A percentile compares a stretch with the other conserved stretches of the same genome.
Evolutionary conservation across 2,888 invertebrate species (phyloP).

Genomic region (Yponomeuta plumbellus): DNA sequence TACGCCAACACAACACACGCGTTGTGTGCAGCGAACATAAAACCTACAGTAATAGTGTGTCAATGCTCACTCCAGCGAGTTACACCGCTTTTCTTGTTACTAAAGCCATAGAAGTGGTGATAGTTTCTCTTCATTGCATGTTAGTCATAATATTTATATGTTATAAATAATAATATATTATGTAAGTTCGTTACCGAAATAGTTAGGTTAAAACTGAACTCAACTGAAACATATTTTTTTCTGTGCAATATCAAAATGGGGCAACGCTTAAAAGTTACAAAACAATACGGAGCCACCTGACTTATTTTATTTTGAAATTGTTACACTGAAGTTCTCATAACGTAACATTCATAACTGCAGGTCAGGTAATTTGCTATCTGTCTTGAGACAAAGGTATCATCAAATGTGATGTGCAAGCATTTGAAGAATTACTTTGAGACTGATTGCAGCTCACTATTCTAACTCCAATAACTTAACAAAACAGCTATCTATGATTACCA

Average conservation of each 20-base stretch:
- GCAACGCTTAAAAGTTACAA: neutral
- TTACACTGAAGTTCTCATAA: neutral
- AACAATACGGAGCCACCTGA: neutral
- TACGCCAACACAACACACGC: conserved; percentile 19
- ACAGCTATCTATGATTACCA: too few species aligned
- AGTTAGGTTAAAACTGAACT: neutral
- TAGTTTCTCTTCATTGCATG: neutral
- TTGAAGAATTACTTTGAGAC: too few species aligned
- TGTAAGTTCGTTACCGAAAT: too few species aligned
- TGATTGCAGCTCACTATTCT: too few species aligned
- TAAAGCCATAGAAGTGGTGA: neutral
- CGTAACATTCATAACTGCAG: neutral
- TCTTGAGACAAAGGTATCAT: conserved; percentile 1
- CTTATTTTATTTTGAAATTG: neutral
- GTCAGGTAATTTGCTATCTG: neutral
- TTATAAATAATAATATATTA: too few species aligned
- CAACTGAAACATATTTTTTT: neutral
- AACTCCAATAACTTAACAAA: too few species aligned
- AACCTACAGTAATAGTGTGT: neutral
- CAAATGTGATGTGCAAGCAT: neutral
- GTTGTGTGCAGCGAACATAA: neutral
- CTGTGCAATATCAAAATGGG: neutral
- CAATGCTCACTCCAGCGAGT: neutral
- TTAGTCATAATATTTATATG: too few species aligned
- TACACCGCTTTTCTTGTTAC: neutral